Percentiles rank a stretch among this genome's conserved stretches.
Evolutionary conservation across 92 coral and sea anemone genomes (phyloP).

Genomic region (Phymanthus crucifer): DNA sequence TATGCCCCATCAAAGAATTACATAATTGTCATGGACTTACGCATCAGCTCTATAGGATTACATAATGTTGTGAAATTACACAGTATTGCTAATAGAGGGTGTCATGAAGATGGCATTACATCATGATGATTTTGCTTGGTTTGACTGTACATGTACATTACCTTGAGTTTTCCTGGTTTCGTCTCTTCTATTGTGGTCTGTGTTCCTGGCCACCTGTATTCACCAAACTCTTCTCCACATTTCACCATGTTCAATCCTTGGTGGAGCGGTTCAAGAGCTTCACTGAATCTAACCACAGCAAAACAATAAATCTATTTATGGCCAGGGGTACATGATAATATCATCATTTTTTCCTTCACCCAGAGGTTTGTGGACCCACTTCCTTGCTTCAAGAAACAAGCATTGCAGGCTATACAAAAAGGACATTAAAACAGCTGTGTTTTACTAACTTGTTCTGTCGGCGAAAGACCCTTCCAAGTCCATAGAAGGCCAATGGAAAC

Average conservation of each 20-base stretch:
- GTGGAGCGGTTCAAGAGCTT: slow-evolving; percentile 81
- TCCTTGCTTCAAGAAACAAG: too few relatives aligned
- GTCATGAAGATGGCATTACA: too few relatives aligned
- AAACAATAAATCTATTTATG: neutral
- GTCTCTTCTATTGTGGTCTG: slow-evolving; percentile 76
- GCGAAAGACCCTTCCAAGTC: slow-evolving; percentile 78
- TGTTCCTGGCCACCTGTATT: slow-evolving; percentile 86
- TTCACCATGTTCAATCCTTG: slow-evolving; percentile 76
- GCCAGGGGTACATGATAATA: neutral
- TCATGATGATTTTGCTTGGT: too few relatives aligned
- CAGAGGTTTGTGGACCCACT: too few relatives aligned
- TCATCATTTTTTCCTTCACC: too few relatives aligned
- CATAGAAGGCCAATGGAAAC: slow-evolving; percentile 89
- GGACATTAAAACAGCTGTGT: too few relatives aligned
- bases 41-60: too few relatives aligned
- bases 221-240: slow-evolving; percentile 50
- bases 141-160: slow-evolving; percentile 10
- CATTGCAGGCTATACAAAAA: too few relatives aligned
- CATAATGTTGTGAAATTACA: too few relatives aligned
- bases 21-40: too few relatives aligned
- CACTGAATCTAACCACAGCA: slow-evolving; percentile 63
- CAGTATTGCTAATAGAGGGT: too few relatives aligned
- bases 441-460: slow-evolving; percentile 83
- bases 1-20: too few relatives aligned
- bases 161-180: slow-evolving; percentile 68